Percentiles rank a stretch among this genome's conserved stretches.
Evolutionary conservation across 2,888 invertebrate genomes (phyloP).

Genomic region (Crocallis elinguaria): DNA sequence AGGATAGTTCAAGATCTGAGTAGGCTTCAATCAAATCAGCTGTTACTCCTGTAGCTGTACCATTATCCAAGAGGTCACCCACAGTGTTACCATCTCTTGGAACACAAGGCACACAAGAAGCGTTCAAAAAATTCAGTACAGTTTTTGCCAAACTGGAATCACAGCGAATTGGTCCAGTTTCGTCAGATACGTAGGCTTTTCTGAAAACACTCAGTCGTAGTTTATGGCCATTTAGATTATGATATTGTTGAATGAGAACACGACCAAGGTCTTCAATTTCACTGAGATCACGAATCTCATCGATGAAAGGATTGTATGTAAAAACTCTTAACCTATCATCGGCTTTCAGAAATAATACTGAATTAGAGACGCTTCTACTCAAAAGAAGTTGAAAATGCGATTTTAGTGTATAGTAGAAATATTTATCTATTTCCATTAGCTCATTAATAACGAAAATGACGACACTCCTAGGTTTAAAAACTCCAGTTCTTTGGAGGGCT

Average conservation of each 20-base stretch:
- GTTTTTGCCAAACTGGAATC: conserved; percentile 60
- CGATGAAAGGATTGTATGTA: conserved; percentile 79
- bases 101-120: conserved; percentile 63
- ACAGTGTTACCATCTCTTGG: conserved; percentile 74
- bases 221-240: conserved; percentile 63
- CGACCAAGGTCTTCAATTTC: conserved; percentile 61
- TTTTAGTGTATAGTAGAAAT: conserved; percentile 68
- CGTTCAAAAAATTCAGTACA: conserved; percentile 66
- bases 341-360: conserved; percentile 65
- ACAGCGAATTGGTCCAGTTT: conserved; percentile 60
- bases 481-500: conserved; percentile 66
- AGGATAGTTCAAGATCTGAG: conserved; percentile 81
- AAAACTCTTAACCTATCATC: conserved; percentile 69
- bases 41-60: conserved; percentile 76
- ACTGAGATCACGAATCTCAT: conserved; percentile 69
- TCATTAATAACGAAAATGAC: conserved; percentile 72
- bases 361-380: conserved; percentile 81
- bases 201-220: conserved; percentile 69
- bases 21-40: conserved; percentile 77
- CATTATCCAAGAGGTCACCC: conserved; percentile 71
- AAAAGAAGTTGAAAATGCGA: conserved; percentile 79
- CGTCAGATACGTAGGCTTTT: conserved; percentile 61
- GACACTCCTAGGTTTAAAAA: conserved; percentile 72
- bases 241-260: conserved; percentile 57
- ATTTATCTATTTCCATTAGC: conserved; percentile 59